Base-by-base conservation (phyloP, 1,140 invertebrate species). In the Caenorhabditis briggsae region DNA sequence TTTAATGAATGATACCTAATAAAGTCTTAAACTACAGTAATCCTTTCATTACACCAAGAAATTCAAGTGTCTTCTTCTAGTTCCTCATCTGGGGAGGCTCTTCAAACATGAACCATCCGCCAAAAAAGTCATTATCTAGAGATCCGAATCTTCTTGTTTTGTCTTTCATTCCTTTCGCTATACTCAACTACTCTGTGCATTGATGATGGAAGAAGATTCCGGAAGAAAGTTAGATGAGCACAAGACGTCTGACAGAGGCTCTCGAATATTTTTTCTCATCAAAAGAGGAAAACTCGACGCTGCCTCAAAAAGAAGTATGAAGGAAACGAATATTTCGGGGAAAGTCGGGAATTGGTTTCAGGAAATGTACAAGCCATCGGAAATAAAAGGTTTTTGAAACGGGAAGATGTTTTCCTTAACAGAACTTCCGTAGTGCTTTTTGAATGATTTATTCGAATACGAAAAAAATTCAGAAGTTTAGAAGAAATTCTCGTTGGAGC, bases 61-160 rank as follows among this genome's bases (percentile, higher is more conserved):
- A 18, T n/a, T 58, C 6, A 2, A 20, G 20, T 58, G 9, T 1
- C 16, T 53, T 16, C 50, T 16, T 53, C 5, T 2, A 16, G 16
- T n/a, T n/a, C 1, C 56, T 20, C 18, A 61, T 25, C 14, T 61
- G 2, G 9, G 50, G 9, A 61, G 59, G 59, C 59, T 61, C 59
- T 25, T 61, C 59, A 43, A 46, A 70, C 11, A 23, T 43, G 41
- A 46, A 16, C 64, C 14, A 43, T 14, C 64, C 41, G 20, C 20
- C 59, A 16, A 70, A 70, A 70, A 70, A 70, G 64, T 70, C 64
- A 70, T 70, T 70, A 70, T 70, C 41, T 46, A 43, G 41, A 33
- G 33, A 43, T 43, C 64, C 41, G 64, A 70, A 70, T 70, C 64
- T 33, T 12, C 64, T 70, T 70, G 64, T 70, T 70, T 70, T 70